phyloP scores from a whole-genome alignment of 2,888 invertebrate genomes.

The Pilophorus perplexus region DNA sequence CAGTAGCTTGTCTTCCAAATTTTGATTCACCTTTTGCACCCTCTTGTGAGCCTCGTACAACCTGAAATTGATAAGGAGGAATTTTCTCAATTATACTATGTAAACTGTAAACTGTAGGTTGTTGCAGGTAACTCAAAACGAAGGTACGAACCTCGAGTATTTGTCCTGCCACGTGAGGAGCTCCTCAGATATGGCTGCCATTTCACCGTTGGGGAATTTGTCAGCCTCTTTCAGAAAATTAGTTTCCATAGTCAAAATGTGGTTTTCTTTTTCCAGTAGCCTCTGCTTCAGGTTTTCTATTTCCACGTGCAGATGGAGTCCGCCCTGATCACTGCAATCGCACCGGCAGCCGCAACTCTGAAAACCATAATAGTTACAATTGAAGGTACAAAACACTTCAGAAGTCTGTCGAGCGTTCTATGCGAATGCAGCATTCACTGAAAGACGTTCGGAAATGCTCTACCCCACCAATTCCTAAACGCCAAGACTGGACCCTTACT shows the following conservation, averaged over 20 bases:
- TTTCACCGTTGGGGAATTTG: slow-evolving; percentile 65
- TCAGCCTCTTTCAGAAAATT: slow-evolving; percentile 74
- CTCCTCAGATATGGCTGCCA: slow-evolving; percentile 78
- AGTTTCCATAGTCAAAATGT: slow-evolving; percentile 81
- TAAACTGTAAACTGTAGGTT: too few relatives aligned
- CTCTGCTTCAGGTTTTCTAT: slow-evolving; percentile 82
- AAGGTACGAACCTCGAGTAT: slow-evolving; percentile 74
- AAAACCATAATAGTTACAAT: slow-evolving; percentile 36
- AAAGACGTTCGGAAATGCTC: too few relatives aligned
- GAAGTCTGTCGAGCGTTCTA: too few relatives aligned
- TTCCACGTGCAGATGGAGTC: slow-evolving; percentile 75
- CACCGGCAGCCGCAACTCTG: slow-evolving; percentile 64
- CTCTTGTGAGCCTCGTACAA: slow-evolving; percentile 90
- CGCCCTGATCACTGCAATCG: slow-evolving; percentile 54
- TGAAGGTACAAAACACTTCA: background rate
- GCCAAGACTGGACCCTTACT: too few relatives aligned
- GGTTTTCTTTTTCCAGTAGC: slow-evolving; percentile 74
- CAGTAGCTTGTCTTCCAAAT: slow-evolving; percentile 87
- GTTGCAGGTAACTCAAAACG: too few relatives aligned
- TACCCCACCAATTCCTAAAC: too few relatives aligned
- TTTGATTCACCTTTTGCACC: slow-evolving; percentile 91
- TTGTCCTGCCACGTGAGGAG: slow-evolving; percentile 86
- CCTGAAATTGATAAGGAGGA: too few relatives aligned
- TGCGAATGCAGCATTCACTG: too few relatives aligned
- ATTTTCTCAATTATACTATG: too few relatives aligned